Evolutionary conservation across 2,797 vertebrate species (phyloP).

Genomic region (Acanthopagrus latus): DNA sequence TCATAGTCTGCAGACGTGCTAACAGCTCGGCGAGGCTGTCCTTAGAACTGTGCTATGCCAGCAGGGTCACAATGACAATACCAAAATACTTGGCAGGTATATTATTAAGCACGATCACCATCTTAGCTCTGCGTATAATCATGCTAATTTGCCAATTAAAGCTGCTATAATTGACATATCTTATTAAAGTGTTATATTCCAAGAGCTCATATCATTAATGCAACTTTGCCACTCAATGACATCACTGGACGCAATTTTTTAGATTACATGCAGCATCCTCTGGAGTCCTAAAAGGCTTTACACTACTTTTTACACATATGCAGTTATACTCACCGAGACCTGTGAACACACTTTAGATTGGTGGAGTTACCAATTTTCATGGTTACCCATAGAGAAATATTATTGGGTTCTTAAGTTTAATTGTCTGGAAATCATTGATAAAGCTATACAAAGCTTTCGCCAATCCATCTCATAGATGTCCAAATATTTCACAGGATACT

Average conservation of each 20-base stretch:
- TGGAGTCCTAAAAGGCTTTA: too few relatives aligned
- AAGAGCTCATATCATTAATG: too few relatives aligned
- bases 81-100: neutral
- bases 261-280: too few relatives aligned
- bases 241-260: too few relatives aligned
- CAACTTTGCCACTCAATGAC: too few relatives aligned
- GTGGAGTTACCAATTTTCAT: neutral
- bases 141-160: too few relatives aligned
- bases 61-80: neutral
- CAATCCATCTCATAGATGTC: neutral
- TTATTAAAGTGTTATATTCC: too few relatives aligned
- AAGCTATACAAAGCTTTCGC: neutral
- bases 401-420: neutral
- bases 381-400: neutral
- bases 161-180: too few relatives aligned
- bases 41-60: neutral
- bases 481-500: constrained; percentile 4
- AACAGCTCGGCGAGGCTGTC: neutral
- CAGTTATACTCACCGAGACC: too few relatives aligned
- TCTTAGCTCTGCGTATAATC: too few relatives aligned
- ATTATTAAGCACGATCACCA: neutral
- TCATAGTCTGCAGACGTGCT: neutral
- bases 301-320: too few relatives aligned
- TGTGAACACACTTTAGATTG: too few relatives aligned
- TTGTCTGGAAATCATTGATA: neutral